Conservation (phyloP, 2,113 vertebrate species). For the human (Homo sapiens) region GRCh38 chr6:4702001-4702500, state of each 20-base stretch:
- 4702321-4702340: background rate
- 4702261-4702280: background rate
- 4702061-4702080: background rate
- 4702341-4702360: background rate
- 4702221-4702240: background rate
- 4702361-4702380: background rate
- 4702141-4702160: background rate
- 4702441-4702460: no score
- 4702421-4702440: no score
- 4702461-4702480: no score
- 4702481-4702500: no score
- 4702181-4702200: background rate
- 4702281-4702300: background rate
- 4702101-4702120: background rate
- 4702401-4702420: background rate
- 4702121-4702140: background rate
- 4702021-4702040: background rate
- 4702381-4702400: background rate
- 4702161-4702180: background rate
- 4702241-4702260: background rate
- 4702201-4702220: background rate
- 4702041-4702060: background rate
- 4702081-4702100: background rate
- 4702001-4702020: background rate
- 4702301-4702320: background rate